Conservation (phyloP, 2,797 vertebrate species). For the Oophaga sylvatica region DNA sequence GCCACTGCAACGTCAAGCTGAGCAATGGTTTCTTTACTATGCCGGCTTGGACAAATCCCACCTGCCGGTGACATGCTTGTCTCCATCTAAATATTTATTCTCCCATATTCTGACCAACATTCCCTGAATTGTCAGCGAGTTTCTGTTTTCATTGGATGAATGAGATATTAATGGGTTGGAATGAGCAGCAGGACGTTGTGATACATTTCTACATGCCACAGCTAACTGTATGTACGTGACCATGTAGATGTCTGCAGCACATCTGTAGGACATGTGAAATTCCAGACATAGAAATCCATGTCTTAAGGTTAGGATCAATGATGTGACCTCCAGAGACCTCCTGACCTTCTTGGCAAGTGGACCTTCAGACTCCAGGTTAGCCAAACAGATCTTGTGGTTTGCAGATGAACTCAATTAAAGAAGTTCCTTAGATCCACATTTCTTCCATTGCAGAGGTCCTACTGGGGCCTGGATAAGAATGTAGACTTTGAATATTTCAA, state of each 20-base stretch:
- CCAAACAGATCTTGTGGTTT: slow-evolving; percentile 3
- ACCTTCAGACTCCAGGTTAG: slow-evolving; percentile 2
- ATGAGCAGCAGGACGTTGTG: neutral
- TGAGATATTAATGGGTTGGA: neutral
- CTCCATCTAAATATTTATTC: slow-evolving; percentile 45
- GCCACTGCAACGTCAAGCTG: slow-evolving; percentile 24
- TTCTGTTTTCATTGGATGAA: neutral
- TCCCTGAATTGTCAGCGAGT: neutral
- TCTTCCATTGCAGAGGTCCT: neutral
- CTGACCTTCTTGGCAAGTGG: slow-evolving; percentile 11
- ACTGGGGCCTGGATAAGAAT: neutral
- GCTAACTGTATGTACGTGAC: neutral
- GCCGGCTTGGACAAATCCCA: slow-evolving; percentile 15
- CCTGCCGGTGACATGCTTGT: slow-evolving; percentile 7
- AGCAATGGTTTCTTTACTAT: slow-evolving; percentile 38
- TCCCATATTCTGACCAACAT: slow-evolving; percentile 14
- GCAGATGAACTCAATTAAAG: neutral
- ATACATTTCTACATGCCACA: neutral
- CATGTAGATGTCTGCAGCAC: slow-evolving; percentile 1
- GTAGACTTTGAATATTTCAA: neutral
- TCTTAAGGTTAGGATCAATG: neutral
- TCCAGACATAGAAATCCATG: neutral
- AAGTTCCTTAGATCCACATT: neutral
- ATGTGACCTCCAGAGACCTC: slow-evolving; percentile 24
- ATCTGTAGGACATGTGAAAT: slow-evolving; percentile 35